These are phyloP conservation scores for Acleris cristana DNA, from an alignment of 2,888 invertebrate genomes.

Conservation along the genomic window DNA sequence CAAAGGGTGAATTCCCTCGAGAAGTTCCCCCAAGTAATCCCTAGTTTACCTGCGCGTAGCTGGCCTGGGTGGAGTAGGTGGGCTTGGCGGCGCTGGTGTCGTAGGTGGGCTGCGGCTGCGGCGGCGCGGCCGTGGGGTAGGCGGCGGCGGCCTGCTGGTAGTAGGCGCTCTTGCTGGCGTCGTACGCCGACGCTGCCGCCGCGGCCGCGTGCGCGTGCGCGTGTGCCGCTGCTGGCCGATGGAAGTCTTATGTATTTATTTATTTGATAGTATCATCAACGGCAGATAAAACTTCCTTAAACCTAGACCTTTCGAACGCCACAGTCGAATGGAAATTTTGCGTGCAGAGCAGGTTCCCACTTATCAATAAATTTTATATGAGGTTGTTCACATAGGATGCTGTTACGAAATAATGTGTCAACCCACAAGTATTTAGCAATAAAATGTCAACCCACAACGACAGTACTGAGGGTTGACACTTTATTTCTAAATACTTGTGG, in stretches of 20 bases:
- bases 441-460: too few relatives aligned
- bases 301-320: neutral
- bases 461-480: too few relatives aligned
- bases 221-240: conserved; percentile 67
- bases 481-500: too few relatives aligned
- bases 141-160: conserved; percentile 91
- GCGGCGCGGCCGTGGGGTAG: conserved; percentile 85
- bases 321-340: neutral
- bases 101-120: conserved; percentile 84
- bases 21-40: neutral
- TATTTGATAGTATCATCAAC: neutral
- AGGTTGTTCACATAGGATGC: too few relatives aligned
- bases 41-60: conserved; percentile 85
- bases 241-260: conserved; percentile 8
- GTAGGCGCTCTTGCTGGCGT: conserved; percentile 92
- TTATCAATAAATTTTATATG: too few relatives aligned
- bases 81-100: conserved; percentile 86
- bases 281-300: neutral
- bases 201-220: conserved; percentile 80
- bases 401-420: too few relatives aligned
- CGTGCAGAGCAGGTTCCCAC: too few relatives aligned
- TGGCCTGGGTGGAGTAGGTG: conserved; percentile 87
- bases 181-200: conserved; percentile 87
- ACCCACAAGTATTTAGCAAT: too few relatives aligned
- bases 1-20: too few relatives aligned